A percentile compares a stretch with the other conserved stretches of the same genome.
These are phyloP conservation scores for Poeciliopsis turrubarensis DNA, from an alignment of 2,113 vertebrate genomes.

Conservation along the genomic window DNA sequence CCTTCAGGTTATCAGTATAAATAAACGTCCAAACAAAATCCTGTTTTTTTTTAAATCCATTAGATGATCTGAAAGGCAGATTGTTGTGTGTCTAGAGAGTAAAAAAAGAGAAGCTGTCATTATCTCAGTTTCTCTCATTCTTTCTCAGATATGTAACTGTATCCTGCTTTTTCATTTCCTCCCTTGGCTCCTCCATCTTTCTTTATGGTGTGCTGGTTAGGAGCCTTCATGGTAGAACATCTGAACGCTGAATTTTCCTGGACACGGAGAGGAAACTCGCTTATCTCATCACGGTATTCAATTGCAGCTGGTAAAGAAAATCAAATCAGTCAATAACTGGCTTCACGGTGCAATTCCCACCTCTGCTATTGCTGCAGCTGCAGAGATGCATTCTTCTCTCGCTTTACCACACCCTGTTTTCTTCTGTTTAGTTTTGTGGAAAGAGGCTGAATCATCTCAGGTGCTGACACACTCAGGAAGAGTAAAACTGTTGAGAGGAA, in stretches of 20 bases:
- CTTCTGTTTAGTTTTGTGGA: background rate
- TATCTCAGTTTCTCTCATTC: background rate
- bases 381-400: background rate
- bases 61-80: background rate
- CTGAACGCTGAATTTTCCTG: slow-evolving; percentile 7
- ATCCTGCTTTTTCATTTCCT: background rate
- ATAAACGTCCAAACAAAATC: background rate
- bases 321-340: background rate
- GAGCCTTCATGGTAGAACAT: slow-evolving; percentile 16
- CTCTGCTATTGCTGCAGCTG: background rate
- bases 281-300: slow-evolving; percentile 16
- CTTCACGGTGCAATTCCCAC: background rate
- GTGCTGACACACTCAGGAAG: background rate
- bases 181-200: background rate
- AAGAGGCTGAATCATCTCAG: slow-evolving; percentile 6
- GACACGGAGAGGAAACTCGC: slow-evolving; percentile 10
- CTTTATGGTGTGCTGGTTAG: slow-evolving; percentile 36
- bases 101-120: background rate
- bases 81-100: background rate
- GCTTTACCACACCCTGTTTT: slow-evolving; percentile 1
- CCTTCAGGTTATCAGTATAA: background rate
- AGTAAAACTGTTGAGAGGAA: background rate
- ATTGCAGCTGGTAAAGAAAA: background rate
- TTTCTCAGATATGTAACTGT: background rate
- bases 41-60: background rate